Evolutionary conservation across 2,888 invertebrate species (phyloP), one percentile per base, ranked within the genome.

Genomic region (Drosophila kambysellisi): DNA sequence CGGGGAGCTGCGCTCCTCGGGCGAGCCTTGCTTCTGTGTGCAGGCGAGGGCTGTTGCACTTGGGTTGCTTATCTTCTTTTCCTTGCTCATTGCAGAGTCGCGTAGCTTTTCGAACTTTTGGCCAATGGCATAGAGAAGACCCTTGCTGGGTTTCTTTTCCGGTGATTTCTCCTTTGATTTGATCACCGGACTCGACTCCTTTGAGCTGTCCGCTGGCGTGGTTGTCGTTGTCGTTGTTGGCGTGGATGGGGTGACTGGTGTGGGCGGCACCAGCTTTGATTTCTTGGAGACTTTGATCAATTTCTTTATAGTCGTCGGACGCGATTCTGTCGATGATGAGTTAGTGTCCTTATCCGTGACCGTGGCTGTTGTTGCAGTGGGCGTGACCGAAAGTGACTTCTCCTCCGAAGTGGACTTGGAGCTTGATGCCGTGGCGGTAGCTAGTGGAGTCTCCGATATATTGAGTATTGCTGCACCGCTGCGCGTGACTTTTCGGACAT

Each of bases 51-150:
- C 53, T 72, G 85, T 64, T 71, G 85, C 59, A 65, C 70, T 65
- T 41, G 75, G 3, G 52, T 73, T 32, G 64, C 41, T 52, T 1
- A 64, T n/a, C 39, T 91, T 92, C 57, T 91, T 92, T 4, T 92
- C 92, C 54, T 91, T 92, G 72, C 93, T 94, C 58, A 95, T 94
- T 2, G 95, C 92, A 29, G 93, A 93, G 70, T 93, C 93, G 3
- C 95, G 94, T 43, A 96, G 94, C 91, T 96, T 96, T 92, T 96
- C 96, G 88, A 96, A 94, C 91, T 96, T 96, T 89, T 96, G 96
- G 52, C 97, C 97, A 82, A 97, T 95, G 0, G 95, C 95, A 89
- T 96, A 96, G 48, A 97, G 93, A 80, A 97, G 94, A 4, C 91
- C 95, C 80, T 94, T 93, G 75, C 94, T 94, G 2, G 95, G 94